These are phyloP conservation scores for Acanthochromis polyacanthus DNA, from an alignment of 2,113 vertebrate genomes.

Conservation along the genomic window DNA sequence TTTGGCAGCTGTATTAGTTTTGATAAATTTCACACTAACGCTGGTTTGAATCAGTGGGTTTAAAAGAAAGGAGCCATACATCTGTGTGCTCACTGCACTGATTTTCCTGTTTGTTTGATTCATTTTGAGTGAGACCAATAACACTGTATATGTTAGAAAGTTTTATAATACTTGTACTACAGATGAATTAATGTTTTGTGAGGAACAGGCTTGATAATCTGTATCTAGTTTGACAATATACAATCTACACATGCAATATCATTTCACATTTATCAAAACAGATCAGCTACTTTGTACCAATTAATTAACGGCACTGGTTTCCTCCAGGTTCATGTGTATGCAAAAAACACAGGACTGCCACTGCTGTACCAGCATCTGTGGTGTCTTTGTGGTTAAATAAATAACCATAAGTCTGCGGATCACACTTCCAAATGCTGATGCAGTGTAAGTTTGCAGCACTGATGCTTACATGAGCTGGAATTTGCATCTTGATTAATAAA, in stretches of 20 bases:
- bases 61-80: background rate
- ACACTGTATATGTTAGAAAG: background rate
- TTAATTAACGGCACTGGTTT: background rate
- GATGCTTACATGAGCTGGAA: constrained; percentile 4
- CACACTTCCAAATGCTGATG: background rate
- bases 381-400: constrained; percentile 13
- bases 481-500: constrained; percentile 47
- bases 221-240: background rate
- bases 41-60: background rate
- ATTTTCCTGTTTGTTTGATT: background rate
- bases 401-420: constrained; percentile 16
- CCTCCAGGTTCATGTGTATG: background rate
- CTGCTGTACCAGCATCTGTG: constrained; percentile 25
- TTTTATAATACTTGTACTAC: background rate
- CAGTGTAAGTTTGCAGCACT: constrained; percentile 20
- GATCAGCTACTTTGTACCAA: background rate
- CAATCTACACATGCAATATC: background rate
- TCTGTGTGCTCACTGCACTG: background rate
- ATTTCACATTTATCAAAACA: background rate
- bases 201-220: background rate
- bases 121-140: background rate
- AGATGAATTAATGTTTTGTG: background rate
- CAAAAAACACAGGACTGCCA: background rate
- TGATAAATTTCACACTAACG: background rate
- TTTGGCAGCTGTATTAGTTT: background rate